Base-by-base conservation (phyloP, 2,888 invertebrate species). In the Dryococelus australis region DNA sequence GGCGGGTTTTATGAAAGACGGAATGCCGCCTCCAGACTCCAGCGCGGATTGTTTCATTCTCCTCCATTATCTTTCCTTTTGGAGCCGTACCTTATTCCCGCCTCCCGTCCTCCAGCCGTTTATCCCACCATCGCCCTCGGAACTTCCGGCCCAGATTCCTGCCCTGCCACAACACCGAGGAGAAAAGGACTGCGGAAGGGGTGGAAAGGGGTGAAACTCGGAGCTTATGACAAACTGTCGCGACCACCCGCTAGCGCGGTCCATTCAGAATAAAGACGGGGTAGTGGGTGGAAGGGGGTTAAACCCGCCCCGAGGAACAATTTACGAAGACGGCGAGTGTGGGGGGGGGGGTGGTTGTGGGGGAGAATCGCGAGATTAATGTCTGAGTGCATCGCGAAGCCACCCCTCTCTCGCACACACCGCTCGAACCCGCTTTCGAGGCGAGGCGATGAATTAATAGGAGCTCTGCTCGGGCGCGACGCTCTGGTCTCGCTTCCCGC, bases 41-140 rank as follows among this genome's bases (percentile, higher is more conserved):
- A 24, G 24, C 10, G 8, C 20, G 65, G 65, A 65, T 65, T 65
- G 65, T 65, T 65, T 65, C 65, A 65, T 65, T 65, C 65, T 65
- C 65, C 65, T 65, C 65, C 65, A 65, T 65, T 65, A 65, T 65
- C 65, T 65, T 65, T 65, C 65, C 65, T 65, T 65, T 65, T 65
- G 65, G 24, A 65, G n/a, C 24, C 20, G 65, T 3, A 65, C n/a
- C 65, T 65, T 65, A 20, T 65, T 65, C 65, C 65, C 65, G 6
- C 65, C 8, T 24, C n/a, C 65, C 65, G 0, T n/a, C 65, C n/a
- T 16, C 24, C 65, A 12, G n/a, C 16, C 65, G 65, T 65, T 24
- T 65, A 65, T 65, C 65, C 16, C 35, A 35, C 65, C 65, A 16
- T 1, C n/a, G n/a, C 65, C 6, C n/a, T 10, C n/a, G 65, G 24